Evolutionary conservation across 2,888 invertebrate genomes (phyloP).

Genomic region (Myathropa florea): DNA sequence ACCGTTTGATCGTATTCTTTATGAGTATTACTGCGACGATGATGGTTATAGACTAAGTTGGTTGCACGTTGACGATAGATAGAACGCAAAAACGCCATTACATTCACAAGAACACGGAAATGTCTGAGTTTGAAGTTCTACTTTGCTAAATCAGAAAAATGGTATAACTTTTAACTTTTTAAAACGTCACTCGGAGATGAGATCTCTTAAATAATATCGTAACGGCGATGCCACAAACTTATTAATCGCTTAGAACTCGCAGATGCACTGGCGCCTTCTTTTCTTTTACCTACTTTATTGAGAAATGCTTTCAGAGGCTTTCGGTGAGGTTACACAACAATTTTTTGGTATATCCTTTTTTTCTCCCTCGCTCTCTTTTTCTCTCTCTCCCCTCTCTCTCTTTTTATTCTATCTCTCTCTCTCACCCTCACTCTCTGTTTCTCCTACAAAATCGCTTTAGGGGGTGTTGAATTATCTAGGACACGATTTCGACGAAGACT

Average conservation of each 20-base stretch:
- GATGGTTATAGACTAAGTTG: slow-evolving; percentile 76
- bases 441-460: neutral
- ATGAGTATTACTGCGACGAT: slow-evolving; percentile 40
- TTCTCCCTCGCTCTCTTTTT: neutral
- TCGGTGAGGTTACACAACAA: slow-evolving; percentile 43
- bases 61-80: slow-evolving; percentile 78
- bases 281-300: neutral
- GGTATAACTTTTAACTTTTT: neutral
- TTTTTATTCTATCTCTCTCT: neutral
- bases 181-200: neutral
- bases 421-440: neutral
- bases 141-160: neutral
- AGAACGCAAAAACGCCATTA: slow-evolving; percentile 81
- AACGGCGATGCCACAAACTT: neutral
- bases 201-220: neutral
- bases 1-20: slow-evolving; percentile 35
- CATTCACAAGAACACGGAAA: slow-evolving; percentile 73
- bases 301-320: neutral
- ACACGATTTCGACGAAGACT: slow-evolving; percentile 9
- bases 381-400: neutral
- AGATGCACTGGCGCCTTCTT: slow-evolving; percentile 2
- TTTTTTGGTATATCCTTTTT: slow-evolving; percentile 12
- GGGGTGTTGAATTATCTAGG: slow-evolving; percentile 3
- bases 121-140: slow-evolving; percentile 14
- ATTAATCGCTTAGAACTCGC: neutral